Conservation (phyloP, 2,888 invertebrate species). For the Chrysolina americana region DNA sequence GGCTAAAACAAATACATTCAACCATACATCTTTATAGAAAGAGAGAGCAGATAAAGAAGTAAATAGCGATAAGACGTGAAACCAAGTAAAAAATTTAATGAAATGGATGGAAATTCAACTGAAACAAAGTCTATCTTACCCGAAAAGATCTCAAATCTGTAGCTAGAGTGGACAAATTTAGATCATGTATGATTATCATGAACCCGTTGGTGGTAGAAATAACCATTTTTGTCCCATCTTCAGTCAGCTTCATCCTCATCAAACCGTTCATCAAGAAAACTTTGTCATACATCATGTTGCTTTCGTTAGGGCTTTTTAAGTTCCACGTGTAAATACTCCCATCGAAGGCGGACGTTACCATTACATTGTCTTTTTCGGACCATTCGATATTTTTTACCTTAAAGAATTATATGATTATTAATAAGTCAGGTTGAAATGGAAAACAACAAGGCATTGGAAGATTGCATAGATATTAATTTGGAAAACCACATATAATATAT, state of each 20-base stretch:
- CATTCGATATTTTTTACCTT: constrained; percentile 93
- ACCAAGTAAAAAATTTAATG: too few relatives aligned
- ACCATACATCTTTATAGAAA: neutral
- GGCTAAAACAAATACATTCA: constrained; percentile 74
- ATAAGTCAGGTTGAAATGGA: too few relatives aligned
- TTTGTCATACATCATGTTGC: constrained; percentile 82
- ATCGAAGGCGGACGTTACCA: constrained; percentile 94
- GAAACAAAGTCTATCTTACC: constrained; percentile 70
- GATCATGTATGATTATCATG: constrained; percentile 89
- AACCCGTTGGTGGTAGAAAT: constrained; percentile 93
- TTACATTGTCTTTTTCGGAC: constrained; percentile 84
- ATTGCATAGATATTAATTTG: too few relatives aligned
- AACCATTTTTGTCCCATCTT: constrained; percentile 89
- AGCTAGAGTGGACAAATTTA: constrained; percentile 84
- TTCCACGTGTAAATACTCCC: constrained; percentile 96
- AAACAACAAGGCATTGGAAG: too few relatives aligned
- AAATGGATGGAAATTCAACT: too few relatives aligned
- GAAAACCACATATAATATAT: too few relatives aligned
- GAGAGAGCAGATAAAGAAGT: too few relatives aligned
- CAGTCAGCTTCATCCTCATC: constrained; percentile 90
- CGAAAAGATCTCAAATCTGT: constrained; percentile 88
- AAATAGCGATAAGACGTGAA: too few relatives aligned
- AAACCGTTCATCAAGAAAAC: constrained; percentile 88
- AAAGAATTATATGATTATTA: neutral
- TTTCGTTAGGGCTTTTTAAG: constrained; percentile 88